Evolutionary conservation across 2,888 invertebrate species (phyloP).

Genomic region (Tachina fera): DNA sequence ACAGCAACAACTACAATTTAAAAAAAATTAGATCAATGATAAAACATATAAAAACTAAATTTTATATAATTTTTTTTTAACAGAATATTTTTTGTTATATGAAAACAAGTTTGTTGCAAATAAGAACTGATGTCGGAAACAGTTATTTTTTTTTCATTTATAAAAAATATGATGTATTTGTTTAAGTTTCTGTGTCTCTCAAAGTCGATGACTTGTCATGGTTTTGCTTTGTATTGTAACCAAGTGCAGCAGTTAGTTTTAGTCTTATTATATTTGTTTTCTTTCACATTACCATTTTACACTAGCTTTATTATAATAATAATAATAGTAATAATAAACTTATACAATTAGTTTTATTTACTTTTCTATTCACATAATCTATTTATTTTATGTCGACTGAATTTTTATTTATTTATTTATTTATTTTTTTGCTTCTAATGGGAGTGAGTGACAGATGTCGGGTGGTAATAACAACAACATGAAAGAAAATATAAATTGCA

Average conservation of each 20-base stretch:
- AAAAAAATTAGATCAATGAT: constrained; percentile 15
- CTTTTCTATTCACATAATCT: constrained; percentile 4
- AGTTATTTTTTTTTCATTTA: background rate
- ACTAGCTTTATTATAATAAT: constrained; percentile 11
- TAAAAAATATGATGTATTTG: background rate
- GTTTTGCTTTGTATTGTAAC: background rate
- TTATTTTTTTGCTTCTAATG: constrained; percentile 22
- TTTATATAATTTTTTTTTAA: background rate
- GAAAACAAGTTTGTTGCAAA: constrained; percentile 18
- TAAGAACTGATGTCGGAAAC: constrained; percentile 21
- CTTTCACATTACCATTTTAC: constrained; percentile 4
- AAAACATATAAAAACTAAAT: constrained; percentile 4
- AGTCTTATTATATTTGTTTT: constrained; percentile 4
- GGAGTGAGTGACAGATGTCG: constrained; percentile 62
- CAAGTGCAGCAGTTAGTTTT: constrained; percentile 37
- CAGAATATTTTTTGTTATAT: background rate
- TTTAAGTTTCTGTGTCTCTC: background rate
- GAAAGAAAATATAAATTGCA: background rate
- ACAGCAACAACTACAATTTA: background rate
- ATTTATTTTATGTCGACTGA: constrained; percentile 7
- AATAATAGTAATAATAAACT: constrained; percentile 37
- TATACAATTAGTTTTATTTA: constrained; percentile 30
- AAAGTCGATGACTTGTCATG: constrained; percentile 23
- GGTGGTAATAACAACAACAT: background rate
- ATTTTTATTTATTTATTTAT: no score